Conservation (phyloP, 2,888 invertebrate genomes). For the Apocheima hispidaria region DNA sequence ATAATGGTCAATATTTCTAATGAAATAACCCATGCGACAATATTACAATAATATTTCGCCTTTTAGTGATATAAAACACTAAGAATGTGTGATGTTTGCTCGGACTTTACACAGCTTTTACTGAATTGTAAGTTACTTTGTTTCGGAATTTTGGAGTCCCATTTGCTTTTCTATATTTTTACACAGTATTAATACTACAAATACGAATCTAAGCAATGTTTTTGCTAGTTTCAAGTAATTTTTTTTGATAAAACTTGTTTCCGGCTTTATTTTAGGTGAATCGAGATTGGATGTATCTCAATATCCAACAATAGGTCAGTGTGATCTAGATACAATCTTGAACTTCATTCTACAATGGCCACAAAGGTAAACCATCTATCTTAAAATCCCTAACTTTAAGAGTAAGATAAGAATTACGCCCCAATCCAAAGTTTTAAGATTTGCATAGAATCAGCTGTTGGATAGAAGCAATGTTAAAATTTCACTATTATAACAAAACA, state of each 20-base stretch:
- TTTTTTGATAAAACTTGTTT: constrained; percentile 28
- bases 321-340: constrained; percentile 93
- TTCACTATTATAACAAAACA: not conserved
- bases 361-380: constrained; percentile 88
- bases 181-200: constrained; percentile 43
- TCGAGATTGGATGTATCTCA: constrained; percentile 92
- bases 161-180: constrained; percentile 56
- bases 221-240: constrained; percentile 20
- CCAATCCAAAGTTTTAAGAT: not conserved
- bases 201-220: constrained; percentile 28
- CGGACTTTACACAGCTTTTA: constrained; percentile 96
- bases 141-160: constrained; percentile 72
- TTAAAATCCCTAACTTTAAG: not conserved
- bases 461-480: not conserved
- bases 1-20: constrained; percentile 79
- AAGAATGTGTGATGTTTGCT: constrained; percentile 96
- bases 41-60: constrained; percentile 79
- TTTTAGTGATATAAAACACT: constrained; percentile 81
- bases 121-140: constrained; percentile 87
- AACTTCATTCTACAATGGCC: constrained; percentile 96
- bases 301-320: constrained; percentile 90
- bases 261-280: constrained; percentile 89
- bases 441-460: constrained; percentile 8
- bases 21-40: constrained; percentile 71
- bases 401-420: not conserved